A percentile compares a stretch with the other conserved stretches of the same genome.
Conservation (phyloP, 2,797 vertebrate genomes). For the Brotula barbata region DNA sequence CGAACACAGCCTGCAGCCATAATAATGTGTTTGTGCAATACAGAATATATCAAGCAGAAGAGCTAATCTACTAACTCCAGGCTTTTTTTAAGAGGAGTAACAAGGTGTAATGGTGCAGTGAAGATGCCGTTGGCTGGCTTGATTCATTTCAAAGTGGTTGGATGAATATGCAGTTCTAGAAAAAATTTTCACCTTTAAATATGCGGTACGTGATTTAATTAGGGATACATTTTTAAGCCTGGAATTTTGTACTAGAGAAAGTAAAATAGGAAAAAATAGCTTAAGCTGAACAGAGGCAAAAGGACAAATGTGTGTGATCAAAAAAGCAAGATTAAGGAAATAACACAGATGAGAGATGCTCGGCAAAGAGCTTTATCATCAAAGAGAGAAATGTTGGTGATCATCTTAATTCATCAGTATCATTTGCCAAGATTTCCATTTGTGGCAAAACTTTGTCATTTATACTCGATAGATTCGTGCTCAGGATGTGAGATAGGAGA, state of each 20-base stretch:
- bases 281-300: not conserved
- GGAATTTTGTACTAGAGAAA: too few species aligned
- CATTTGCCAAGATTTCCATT: conserved; percentile 9
- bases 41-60: conserved; percentile 5
- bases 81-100: conserved; percentile 17
- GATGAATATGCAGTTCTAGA: conserved; percentile 20
- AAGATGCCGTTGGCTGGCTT: conserved; percentile 27
- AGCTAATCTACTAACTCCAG: conserved; percentile 7
- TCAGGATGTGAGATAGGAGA: conserved; percentile 51
- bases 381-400: not conserved
- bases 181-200: conserved; percentile 27
- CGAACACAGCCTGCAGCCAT: conserved; percentile 23
- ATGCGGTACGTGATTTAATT: conserved; percentile 16
- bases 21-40: conserved; percentile 3
- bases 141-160: conserved; percentile 35
- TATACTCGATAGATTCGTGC: conserved; percentile 29
- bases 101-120: conserved; percentile 4
- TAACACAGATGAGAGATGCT: not conserved
- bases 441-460: conserved; percentile 36
- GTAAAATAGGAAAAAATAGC: not conserved
- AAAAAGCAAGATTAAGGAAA: not conserved
- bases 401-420: conserved; percentile 8
- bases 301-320: not conserved
- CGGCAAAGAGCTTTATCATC: conserved; percentile 5
- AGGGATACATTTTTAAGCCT: conserved; percentile 11